Conservation (phyloP, 1,140 invertebrate species). For the Anoplolepis gracilipes region DNA sequence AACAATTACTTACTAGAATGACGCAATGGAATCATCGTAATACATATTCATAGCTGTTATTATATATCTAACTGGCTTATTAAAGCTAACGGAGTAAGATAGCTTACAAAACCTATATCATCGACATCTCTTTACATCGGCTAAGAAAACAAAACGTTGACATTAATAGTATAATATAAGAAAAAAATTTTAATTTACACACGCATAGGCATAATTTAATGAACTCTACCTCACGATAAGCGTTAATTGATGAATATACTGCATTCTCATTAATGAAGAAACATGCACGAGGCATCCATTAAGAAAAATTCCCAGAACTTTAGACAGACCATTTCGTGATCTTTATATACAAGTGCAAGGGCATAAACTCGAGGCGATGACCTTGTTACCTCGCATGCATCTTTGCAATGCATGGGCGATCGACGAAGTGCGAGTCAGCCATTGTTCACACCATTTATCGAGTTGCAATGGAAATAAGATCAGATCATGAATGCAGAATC, state of each 20-base stretch:
- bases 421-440: constrained; percentile 35
- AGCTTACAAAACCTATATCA: neutral
- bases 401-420: neutral
- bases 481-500: constrained; percentile 63
- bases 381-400: constrained; percentile 58
- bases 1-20: neutral
- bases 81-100: neutral
- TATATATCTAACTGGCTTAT: neutral
- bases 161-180: neutral
- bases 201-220: neutral
- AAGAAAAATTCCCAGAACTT: neutral
- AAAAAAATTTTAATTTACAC: neutral
- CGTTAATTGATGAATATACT: neutral
- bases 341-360: neutral
- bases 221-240: neutral
- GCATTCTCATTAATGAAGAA: neutral
- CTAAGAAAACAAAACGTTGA: neutral
- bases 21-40: neutral
- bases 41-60: neutral
- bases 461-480: constrained; percentile 69
- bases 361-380: constrained; percentile 12
- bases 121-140: neutral
- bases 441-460: constrained; percentile 46
- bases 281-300: neutral
- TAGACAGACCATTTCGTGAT: neutral